Conservation (phyloP, 2,113 vertebrate genomes). For the Sphyrna mokarran region DNA sequence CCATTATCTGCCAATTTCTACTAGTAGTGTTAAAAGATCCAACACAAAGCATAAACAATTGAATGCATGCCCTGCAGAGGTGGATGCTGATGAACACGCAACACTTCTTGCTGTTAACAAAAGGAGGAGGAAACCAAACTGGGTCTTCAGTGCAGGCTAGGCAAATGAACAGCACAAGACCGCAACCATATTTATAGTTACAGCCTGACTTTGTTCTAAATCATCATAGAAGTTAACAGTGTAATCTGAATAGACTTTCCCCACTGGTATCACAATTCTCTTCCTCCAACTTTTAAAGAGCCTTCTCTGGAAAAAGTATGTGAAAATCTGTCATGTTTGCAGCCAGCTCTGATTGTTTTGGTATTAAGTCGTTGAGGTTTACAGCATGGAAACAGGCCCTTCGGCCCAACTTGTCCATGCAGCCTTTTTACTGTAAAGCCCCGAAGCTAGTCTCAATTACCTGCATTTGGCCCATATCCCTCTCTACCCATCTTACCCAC, state of each 20-base stretch:
- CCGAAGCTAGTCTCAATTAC: too few species aligned
- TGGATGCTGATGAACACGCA: background rate
- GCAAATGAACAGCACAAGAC: background rate
- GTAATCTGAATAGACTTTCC: background rate
- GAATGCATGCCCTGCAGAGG: constrained; percentile 11
- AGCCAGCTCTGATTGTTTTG: background rate
- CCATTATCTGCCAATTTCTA: constrained; percentile 72
- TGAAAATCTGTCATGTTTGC: background rate
- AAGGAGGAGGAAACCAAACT: background rate
- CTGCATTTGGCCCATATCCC: too few species aligned
- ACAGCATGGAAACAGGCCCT: too few species aligned
- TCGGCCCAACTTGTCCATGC: too few species aligned
- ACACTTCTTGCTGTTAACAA: background rate
- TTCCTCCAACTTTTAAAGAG: background rate
- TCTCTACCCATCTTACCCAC: too few species aligned
- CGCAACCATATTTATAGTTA: too few species aligned
- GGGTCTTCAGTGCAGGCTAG: background rate
- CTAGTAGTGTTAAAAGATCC: constrained; percentile 62
- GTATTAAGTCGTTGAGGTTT: too few species aligned
- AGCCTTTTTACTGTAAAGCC: too few species aligned
- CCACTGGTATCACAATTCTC: background rate
- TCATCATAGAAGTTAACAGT: background rate
- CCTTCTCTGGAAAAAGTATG: background rate
- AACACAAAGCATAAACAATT: constrained; percentile 54
- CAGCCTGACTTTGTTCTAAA: background rate